A percentile compares a stretch with the other conserved stretches of the same genome.
phyloP scores from a whole-genome alignment of 2,113 vertebrate genomes.

The Hassar affinis region DNA sequence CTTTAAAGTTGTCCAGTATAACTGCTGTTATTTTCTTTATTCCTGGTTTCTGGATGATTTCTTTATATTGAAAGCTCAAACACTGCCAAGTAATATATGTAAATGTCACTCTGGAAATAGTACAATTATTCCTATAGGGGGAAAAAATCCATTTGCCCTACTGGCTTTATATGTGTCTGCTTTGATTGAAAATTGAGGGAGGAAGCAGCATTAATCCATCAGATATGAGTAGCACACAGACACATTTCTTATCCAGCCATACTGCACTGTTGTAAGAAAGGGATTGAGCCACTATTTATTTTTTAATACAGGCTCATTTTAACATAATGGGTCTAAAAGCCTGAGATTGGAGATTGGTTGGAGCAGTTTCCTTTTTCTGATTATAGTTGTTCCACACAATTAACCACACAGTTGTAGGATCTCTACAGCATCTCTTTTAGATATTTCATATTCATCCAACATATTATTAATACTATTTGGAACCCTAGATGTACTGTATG shows the following conservation, averaged over 20 bases:
- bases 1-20: not conserved
- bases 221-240: not conserved
- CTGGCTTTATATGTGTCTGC: not conserved
- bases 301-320: not conserved
- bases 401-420: constrained; percentile 1
- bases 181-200: not conserved
- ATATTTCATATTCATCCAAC: not conserved
- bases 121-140: not conserved
- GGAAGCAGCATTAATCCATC: not conserved
- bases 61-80: not conserved
- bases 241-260: not conserved
- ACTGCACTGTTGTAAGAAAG: not conserved
- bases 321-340: not conserved
- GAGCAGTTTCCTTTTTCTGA: not conserved
- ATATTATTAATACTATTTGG: not conserved
- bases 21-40: not conserved
- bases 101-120: not conserved
- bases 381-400: constrained; percentile 6
- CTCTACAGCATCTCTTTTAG: not conserved
- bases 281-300: not conserved
- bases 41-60: not conserved
- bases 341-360: not conserved
- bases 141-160: not conserved
- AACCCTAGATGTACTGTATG: not conserved
- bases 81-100: not conserved